phyloP scores from a whole-genome alignment of 2,888 invertebrate species.

The Eretmocerus hayati region DNA sequence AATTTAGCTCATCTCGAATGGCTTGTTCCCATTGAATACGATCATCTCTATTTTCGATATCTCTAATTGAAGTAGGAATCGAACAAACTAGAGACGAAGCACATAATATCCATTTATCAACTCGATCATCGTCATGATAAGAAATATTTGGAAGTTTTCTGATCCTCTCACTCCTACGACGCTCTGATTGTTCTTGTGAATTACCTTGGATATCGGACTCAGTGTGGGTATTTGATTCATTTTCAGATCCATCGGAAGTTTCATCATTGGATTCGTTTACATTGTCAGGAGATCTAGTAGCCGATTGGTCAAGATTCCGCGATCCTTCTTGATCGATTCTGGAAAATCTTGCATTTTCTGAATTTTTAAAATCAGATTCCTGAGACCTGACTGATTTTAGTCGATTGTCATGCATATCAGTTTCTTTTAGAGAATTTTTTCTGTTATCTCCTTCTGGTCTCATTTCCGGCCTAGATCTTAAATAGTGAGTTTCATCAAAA shows the following conservation, averaged over 20 bases:
- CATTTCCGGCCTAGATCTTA: neutral
- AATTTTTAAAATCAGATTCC: neutral
- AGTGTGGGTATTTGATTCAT: too few relatives aligned
- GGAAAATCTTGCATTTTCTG: neutral
- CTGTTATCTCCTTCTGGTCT: neutral
- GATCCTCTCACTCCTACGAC: neutral
- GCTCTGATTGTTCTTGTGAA: neutral
- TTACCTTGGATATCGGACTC: neutral
- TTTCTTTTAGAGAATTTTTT: neutral
- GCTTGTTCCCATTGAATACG: slow-evolving; percentile 20
- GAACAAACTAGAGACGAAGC: neutral
- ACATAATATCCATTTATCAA: neutral
- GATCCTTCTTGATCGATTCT: neutral
- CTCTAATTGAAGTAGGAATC: slow-evolving; percentile 17
- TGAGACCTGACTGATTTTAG: too few relatives aligned
- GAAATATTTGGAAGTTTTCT: neutral
- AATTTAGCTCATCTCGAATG: slow-evolving; percentile 22
- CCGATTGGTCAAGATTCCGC: neutral
- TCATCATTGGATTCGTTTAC: neutral
- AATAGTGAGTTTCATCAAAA: slow-evolving; percentile 34
- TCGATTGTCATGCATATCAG: too few relatives aligned
- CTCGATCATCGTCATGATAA: neutral
- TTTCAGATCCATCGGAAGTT: too few relatives aligned
- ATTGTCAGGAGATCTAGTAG: neutral
- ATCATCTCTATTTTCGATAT: slow-evolving; percentile 20